Percentiles rank a stretch among this genome's conserved stretches.
These are phyloP conservation scores for Nannoperca australis DNA, from an alignment of 2,797 vertebrate species.

Conservation along the genomic window DNA sequence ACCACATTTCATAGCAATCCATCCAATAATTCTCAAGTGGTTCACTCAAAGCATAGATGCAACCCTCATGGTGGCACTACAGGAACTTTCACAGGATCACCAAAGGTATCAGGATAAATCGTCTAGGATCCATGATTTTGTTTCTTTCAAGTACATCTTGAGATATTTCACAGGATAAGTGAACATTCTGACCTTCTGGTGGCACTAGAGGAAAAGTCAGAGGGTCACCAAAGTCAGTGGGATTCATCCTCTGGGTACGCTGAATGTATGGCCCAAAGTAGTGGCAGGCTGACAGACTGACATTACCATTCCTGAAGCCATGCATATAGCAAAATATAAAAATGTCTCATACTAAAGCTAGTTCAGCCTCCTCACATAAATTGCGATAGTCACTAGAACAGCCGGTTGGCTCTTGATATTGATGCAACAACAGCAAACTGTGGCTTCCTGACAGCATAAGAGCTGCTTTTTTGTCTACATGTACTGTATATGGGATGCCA, in stretches of 20 bases:
- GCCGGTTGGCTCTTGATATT: neutral
- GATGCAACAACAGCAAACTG: neutral
- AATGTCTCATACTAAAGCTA: neutral
- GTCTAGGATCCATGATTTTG: too few relatives aligned
- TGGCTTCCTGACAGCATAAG: conserved; percentile 9
- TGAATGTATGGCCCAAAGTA: neutral
- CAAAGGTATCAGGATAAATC: neutral
- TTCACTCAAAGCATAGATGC: neutral
- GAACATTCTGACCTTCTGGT: neutral
- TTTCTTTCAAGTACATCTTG: neutral
- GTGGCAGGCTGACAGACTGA: neutral
- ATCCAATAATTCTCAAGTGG: neutral
- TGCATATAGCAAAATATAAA: neutral
- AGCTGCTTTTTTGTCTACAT: neutral
- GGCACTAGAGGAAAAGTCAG: too few relatives aligned
- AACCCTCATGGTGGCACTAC: neutral
- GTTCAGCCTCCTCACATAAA: neutral
- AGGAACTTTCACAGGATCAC: neutral
- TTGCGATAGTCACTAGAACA: neutral
- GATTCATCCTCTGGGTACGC: neutral
- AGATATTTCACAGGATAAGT: neutral
- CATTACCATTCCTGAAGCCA: neutral
- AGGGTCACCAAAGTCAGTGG: too few relatives aligned
- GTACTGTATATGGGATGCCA: neutral
- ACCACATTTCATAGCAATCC: neutral